These are phyloP conservation scores for Agelastica alni DNA, from an alignment of 2,888 invertebrate genomes.

Conservation along the genomic window DNA sequence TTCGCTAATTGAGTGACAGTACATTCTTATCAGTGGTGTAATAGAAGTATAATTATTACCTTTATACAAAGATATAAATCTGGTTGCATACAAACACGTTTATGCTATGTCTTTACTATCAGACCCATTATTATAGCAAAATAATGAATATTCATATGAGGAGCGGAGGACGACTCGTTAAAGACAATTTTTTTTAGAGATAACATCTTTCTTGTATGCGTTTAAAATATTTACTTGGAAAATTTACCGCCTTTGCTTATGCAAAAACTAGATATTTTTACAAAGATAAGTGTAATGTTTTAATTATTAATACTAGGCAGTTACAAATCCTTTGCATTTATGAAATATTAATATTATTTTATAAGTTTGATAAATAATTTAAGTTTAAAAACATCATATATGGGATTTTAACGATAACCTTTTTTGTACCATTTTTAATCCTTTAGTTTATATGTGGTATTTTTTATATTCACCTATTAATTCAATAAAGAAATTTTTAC, in stretches of 20 bases:
- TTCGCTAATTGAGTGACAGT: constrained; percentile 23
- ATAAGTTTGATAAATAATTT: too few species aligned
- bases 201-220: constrained; percentile 11
- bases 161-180: constrained; percentile 27
- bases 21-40: constrained; percentile 20
- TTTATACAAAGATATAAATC: constrained; percentile 23
- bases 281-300: too few species aligned
- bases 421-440: too few species aligned
- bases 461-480: too few species aligned
- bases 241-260: neutral
- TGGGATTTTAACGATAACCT: too few species aligned
- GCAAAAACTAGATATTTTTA: neutral
- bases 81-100: constrained; percentile 19
- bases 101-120: constrained; percentile 20
- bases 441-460: too few species aligned
- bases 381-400: too few species aligned
- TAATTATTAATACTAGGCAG: too few species aligned
- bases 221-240: constrained; percentile 8
- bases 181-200: constrained; percentile 16
- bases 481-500: too few species aligned
- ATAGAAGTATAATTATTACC: constrained; percentile 19
- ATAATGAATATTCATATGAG: constrained; percentile 22
- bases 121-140: constrained; percentile 22
- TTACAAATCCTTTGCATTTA: too few species aligned
- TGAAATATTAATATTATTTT: too few species aligned